These are phyloP conservation scores for Silvanus unidentatus DNA, from an alignment of 2,888 invertebrate genomes.

Conservation along the genomic window DNA sequence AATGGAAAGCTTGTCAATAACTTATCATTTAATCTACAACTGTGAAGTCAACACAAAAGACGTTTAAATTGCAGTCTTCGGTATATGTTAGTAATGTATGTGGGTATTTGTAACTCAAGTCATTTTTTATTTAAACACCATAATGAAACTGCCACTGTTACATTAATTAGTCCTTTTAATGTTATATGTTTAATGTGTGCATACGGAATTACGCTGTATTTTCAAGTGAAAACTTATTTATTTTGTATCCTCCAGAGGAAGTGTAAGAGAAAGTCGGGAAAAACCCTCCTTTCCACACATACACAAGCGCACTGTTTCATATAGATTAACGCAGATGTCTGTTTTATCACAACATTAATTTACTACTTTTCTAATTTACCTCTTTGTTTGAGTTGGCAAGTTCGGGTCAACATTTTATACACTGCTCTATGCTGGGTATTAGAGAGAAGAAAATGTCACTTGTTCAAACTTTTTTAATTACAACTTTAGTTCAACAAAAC, in stretches of 20 bases:
- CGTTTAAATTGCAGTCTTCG: too few relatives aligned
- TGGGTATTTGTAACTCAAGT: too few relatives aligned
- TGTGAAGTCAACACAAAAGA: too few relatives aligned
- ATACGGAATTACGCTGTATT: background rate
- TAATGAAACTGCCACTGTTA: too few relatives aligned
- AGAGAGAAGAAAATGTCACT: constrained; percentile 25
- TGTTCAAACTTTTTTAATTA: constrained; percentile 28
- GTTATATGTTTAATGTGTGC: background rate
- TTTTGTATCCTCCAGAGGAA: constrained; percentile 1
- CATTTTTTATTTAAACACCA: too few relatives aligned
- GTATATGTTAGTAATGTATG: too few relatives aligned
- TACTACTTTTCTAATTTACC: constrained; percentile 21
- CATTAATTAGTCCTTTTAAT: constrained; percentile 21
- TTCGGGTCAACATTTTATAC: constrained; percentile 22
- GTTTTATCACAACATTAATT: constrained; percentile 8
- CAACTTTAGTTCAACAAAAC: constrained; percentile 15
- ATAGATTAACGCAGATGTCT: constrained; percentile 3
- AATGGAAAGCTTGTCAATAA: too few relatives aligned
- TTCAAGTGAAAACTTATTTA: background rate
- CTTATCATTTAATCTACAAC: too few relatives aligned
- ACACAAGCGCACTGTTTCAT: too few relatives aligned
- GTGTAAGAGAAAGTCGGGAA: background rate
- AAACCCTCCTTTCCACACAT: too few relatives aligned
- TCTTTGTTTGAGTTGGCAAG: constrained; percentile 22
- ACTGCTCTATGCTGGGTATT: constrained; percentile 7